Conservation (phyloP, 2,797 vertebrate species). For the Muscicapa striata region DNA sequence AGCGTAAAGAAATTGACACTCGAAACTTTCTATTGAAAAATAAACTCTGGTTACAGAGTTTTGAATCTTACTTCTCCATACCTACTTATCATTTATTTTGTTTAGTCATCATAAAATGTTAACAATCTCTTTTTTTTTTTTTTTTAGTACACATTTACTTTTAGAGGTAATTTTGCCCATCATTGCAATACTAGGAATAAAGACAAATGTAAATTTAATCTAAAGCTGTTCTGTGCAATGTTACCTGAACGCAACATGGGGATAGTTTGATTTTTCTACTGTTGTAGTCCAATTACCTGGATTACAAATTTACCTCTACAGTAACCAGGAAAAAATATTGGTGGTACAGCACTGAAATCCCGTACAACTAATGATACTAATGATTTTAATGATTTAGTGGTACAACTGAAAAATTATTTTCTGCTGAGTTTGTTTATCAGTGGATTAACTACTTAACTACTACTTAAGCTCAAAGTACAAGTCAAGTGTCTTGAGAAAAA, state of each 20-base stretch:
- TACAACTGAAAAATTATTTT: neutral
- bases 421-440: neutral
- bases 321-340: neutral
- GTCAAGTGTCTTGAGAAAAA: neutral
- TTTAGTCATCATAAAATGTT: neutral
- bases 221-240: neutral
- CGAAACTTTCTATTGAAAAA: conserved; percentile 57
- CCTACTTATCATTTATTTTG: neutral
- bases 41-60: conserved; percentile 63
- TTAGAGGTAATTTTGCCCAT: neutral
- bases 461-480: neutral
- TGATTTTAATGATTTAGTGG: neutral
- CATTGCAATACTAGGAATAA: conserved; percentile 16
- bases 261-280: conserved; percentile 45
- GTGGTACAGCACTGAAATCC: neutral
- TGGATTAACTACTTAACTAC: neutral
- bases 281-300: neutral
- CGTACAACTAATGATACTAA: neutral
- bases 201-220: conserved; percentile 24
- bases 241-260: conserved; percentile 40
- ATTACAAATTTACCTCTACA: conserved; percentile 22
- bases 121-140: neutral
- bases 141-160: neutral
- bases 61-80: conserved; percentile 44
- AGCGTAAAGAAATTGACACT: neutral